Evolutionary conservation across 2,888 invertebrate genomes (phyloP).

Genomic region (Leptopilina myrica): DNA sequence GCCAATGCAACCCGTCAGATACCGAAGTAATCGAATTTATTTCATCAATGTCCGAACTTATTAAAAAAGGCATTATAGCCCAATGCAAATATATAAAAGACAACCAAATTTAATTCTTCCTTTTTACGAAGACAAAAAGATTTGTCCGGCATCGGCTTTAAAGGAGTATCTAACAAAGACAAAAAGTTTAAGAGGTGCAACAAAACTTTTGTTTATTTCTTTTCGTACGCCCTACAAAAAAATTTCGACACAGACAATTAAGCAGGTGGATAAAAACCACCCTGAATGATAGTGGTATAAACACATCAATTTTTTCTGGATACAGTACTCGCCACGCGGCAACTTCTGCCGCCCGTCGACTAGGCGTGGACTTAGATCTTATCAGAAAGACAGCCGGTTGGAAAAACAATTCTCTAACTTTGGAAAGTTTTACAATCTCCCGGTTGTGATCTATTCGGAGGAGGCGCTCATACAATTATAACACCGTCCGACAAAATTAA

Average conservation of each 20-base stretch:
- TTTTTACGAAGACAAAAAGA: slow-evolving; percentile 1
- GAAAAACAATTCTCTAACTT: slow-evolving; percentile 38
- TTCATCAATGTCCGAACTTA: background rate
- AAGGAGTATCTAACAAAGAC: background rate
- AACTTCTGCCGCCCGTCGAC: slow-evolving; percentile 42
- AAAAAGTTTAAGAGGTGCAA: background rate
- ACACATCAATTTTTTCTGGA: slow-evolving; percentile 38
- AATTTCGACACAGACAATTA: slow-evolving; percentile 36
- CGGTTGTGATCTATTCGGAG: slow-evolving; percentile 22
- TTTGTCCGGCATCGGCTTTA: slow-evolving; percentile 2
- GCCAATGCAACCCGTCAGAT: background rate
- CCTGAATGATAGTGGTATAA: slow-evolving; percentile 23
- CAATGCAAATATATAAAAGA: background rate
- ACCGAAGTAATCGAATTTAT: slow-evolving; percentile 5
- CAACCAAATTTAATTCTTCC: slow-evolving; percentile 3
- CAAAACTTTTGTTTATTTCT: background rate
- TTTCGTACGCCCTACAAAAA: background rate
- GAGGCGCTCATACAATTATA: background rate
- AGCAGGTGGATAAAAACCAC: slow-evolving; percentile 45
- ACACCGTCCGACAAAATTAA: background rate
- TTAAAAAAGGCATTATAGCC: slow-evolving; percentile 35
- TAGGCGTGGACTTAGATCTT: slow-evolving; percentile 31
- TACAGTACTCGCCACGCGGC: slow-evolving; percentile 42
- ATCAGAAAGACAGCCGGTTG: slow-evolving; percentile 48
- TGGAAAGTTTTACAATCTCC: slow-evolving; percentile 44